Base-by-base conservation (phyloP, 2,113 vertebrate species). In the Notothenia rossii region DNA sequence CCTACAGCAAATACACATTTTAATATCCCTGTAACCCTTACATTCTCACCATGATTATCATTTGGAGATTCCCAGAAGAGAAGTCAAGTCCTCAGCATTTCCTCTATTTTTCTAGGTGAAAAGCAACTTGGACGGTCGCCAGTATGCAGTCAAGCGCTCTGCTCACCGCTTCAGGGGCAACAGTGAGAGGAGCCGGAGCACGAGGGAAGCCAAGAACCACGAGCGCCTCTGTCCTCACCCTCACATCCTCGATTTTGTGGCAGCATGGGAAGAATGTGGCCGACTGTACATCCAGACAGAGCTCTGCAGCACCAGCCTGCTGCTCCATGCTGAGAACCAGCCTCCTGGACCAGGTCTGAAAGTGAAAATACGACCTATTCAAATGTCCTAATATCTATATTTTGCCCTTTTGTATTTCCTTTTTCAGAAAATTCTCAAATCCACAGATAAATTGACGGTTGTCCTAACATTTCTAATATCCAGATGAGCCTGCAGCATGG, bases 231-330 rank as follows among this genome's bases (percentile, higher is more conserved):
- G 94, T 51, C 94, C 90, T 71, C 97, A 98, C 81, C 96, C 96
- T 1, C 93, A 96, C 77, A 95, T 97, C 17, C 92, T 98, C 84
- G 82, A 92, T 50, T 96, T 98, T 12, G 87, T 95, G 40, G 94
- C 94, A 0, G 97, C 97, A 79, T 98, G 97, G 97, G 97, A 97
- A 86, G 96, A 98, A 91, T 90, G 86, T 0, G 95, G 95, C 11
- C 89, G 96, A 18, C 94, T 98, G 1, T 97, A 96, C 92, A 96
- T 98, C 60, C 97, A 97, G 94, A 98, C 96, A 0, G 97, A 98
- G 91, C 92, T 98, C 66, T 98, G 97, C 2, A 94, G 90, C 66
- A 94, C 93, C 72, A 98, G 94, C 80, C 90, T 98, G 75, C 92
- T 96, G 90, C 94, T 95, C 53, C 94, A 96, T 4, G 95, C 94